Evolutionary conservation across 1,140 invertebrate species (phyloP).

Genomic region (Drosophila rhopaloa): DNA sequence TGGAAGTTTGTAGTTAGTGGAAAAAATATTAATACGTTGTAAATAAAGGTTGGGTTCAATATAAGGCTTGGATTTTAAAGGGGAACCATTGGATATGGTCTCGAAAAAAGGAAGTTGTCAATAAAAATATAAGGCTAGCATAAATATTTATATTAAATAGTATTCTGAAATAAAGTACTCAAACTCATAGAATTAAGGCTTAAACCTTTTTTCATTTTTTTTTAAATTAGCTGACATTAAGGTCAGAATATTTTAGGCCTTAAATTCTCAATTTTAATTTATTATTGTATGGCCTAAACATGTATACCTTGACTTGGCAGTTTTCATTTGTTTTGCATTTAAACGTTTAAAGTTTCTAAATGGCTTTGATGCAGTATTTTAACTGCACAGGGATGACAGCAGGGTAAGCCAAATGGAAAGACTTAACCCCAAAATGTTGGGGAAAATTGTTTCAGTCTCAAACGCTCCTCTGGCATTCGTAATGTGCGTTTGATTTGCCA

Average conservation of each 20-base stretch:
- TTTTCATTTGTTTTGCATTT: too few species aligned
- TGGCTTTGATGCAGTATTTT: background rate
- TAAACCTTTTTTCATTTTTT: too few species aligned
- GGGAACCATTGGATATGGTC: background rate
- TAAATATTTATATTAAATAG: too few species aligned
- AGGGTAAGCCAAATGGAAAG: background rate
- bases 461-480: background rate
- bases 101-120: background rate
- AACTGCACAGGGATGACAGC: background rate
- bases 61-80: background rate
- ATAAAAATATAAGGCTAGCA: too few species aligned
- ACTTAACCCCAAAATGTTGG: background rate
- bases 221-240: too few species aligned
- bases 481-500: slow-evolving; percentile 39
- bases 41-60: slow-evolving; percentile 7
- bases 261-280: background rate
- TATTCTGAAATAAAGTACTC: too few species aligned
- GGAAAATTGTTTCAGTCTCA: background rate
- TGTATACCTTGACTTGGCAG: background rate
- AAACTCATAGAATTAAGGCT: too few species aligned
- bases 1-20: slow-evolving; percentile 9
- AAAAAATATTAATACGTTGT: background rate
- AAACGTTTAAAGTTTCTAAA: too few species aligned
- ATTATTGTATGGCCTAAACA: background rate
- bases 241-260: too few species aligned